These are phyloP conservation scores for Nannospalax galili DNA, from an alignment of 2,113 vertebrate genomes.

Conservation along the genomic window DNA sequence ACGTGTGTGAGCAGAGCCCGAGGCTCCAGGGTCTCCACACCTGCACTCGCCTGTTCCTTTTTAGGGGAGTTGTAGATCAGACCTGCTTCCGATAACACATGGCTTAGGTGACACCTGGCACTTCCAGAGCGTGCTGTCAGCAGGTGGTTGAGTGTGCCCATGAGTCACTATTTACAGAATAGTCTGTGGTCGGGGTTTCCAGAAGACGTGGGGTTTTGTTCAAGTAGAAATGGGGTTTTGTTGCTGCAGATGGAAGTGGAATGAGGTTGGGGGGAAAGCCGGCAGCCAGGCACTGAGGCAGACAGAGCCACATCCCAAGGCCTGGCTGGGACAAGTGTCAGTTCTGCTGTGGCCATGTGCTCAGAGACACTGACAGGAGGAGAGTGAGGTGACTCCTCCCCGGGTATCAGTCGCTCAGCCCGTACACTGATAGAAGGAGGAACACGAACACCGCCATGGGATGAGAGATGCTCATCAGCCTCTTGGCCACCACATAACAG, in stretches of 20 bases:
- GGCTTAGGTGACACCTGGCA: slow-evolving; percentile 30
- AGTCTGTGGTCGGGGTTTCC: slow-evolving; percentile 78
- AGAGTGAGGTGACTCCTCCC: neutral
- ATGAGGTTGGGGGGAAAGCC: neutral
- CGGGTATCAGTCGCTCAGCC: neutral
- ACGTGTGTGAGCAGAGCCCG: too few relatives aligned
- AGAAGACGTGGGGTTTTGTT: neutral
- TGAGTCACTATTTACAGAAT: slow-evolving; percentile 73
- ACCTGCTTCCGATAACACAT: slow-evolving; percentile 54
- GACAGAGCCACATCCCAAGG: too few relatives aligned
- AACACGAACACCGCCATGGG: too few relatives aligned
- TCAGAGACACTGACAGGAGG: neutral
- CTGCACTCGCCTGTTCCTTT: neutral
- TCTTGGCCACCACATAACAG: neutral
- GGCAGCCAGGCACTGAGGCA: neutral
- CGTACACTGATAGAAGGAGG: neutral
- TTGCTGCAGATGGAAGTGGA: neutral
- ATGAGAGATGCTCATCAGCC: neutral
- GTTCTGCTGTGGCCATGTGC: neutral
- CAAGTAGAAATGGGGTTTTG: neutral
- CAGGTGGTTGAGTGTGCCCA: slow-evolving; percentile 78
- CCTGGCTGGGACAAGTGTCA: neutral
- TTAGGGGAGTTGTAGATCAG: slow-evolving; percentile 55
- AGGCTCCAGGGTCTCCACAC: too few relatives aligned
- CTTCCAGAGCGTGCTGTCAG: slow-evolving; percentile 48